Conservation (phyloP, 2,888 invertebrate species). For the Graphium colonna region DNA sequence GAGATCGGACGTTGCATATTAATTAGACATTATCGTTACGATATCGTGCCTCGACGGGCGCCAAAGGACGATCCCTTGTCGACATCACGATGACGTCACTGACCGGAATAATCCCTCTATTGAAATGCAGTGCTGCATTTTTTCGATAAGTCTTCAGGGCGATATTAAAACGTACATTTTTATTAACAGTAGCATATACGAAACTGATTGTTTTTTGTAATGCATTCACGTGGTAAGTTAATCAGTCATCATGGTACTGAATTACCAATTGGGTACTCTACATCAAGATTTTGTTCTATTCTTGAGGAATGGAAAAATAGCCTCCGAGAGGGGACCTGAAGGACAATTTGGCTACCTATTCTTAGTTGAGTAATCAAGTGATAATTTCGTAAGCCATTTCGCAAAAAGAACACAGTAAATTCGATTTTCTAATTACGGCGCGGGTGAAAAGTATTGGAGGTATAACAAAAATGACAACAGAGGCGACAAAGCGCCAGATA, state of each 20-base stretch:
- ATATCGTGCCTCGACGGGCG: slow-evolving; percentile 7
- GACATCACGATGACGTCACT: slow-evolving; percentile 35
- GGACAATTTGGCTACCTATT: neutral
- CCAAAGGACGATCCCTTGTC: slow-evolving; percentile 39
- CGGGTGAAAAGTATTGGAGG: neutral
- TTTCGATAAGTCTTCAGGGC: neutral
- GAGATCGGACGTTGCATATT: slow-evolving; percentile 31
- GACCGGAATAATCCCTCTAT: slow-evolving; percentile 50
- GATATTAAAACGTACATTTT: no score
- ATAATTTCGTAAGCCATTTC: neutral
- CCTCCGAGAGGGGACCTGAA: no score
- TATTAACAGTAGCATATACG: no score
- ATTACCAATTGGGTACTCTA: no score
- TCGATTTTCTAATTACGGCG: neutral
- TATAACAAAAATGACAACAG: neutral
- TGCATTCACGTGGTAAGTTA: no score
- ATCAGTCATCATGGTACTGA: no score
- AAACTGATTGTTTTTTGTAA: no score
- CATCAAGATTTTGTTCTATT: neutral
- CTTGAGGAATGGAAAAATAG: neutral
- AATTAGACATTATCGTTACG: slow-evolving; percentile 27
- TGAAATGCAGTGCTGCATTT: slow-evolving; percentile 13
- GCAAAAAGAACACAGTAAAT: neutral
- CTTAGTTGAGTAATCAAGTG: neutral
- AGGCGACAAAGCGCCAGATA: neutral